A percentile compares a stretch with the other conserved stretches of the same genome.
Evolutionary conservation across 2,113 vertebrate genomes (phyloP).

Genomic region (Apodemus sylvaticus): DNA sequence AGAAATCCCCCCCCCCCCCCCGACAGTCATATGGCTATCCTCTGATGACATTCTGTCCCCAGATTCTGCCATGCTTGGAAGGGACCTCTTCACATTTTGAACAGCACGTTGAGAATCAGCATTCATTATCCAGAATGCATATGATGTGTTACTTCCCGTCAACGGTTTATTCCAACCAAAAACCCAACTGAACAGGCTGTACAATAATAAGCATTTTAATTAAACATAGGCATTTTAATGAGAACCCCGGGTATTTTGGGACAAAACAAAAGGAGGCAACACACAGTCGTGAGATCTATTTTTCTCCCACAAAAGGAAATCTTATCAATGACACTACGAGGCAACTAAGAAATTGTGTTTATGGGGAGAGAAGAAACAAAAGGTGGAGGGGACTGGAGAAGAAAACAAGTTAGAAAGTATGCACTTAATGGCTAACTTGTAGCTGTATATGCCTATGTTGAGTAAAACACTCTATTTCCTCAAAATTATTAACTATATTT

Average conservation of each 20-base stretch:
- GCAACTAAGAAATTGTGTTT: not conserved
- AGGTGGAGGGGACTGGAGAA: not conserved
- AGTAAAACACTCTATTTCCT: not conserved
- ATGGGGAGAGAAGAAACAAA: not conserved
- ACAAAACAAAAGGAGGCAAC: not conserved
- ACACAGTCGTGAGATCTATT: not conserved
- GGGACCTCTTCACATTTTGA: not conserved
- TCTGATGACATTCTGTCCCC: not conserved
- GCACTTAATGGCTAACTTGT: not conserved
- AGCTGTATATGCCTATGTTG: not conserved
- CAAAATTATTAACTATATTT: not conserved
- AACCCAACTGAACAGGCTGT: not conserved
- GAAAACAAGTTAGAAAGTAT: not conserved
- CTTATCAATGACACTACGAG: not conserved
- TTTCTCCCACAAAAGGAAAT: not conserved
- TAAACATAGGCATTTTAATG: slow-evolving; percentile 48
- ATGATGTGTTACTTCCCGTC: not conserved
- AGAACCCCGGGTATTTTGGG: not conserved
- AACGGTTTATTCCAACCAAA: slow-evolving; percentile 15
- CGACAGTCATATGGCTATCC: not conserved
- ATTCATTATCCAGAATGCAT: not conserved
- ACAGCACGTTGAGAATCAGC: not conserved
- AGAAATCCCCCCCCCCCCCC: not conserved
- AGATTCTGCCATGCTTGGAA: not conserved
- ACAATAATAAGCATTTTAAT: slow-evolving; percentile 12